Evolutionary conservation across 2,888 invertebrate genomes (phyloP), one percentile per base, ranked within the genome.

Genomic region (Leuctra nigra): DNA sequence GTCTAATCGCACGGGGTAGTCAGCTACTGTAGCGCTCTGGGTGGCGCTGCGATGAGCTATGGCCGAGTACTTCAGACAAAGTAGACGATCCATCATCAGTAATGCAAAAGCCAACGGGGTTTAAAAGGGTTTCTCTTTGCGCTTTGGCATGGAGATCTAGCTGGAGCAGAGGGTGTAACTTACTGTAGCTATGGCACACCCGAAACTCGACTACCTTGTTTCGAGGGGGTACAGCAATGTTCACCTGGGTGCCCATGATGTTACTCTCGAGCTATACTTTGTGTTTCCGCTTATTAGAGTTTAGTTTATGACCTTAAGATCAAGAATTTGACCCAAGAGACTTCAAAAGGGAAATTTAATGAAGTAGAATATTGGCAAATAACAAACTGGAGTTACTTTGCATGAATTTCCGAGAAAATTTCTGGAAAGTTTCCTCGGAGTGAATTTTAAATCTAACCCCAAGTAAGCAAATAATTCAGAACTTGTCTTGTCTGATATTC

Each of bases 31-130:
- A 14, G 14, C 11, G 38, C 11, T 38, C 47, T 23, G 47, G 13
- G 48, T 6, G 48, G 48, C 33, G n/a, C 20, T 13, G 33, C 16
- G 18, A 41, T 41, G 41, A 18, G 23, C 44, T 18, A 44, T 20
- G 11, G 50, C 16, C 33, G 20, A 35, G 35, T 18, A 29, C 50
- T 50, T 35, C 33, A 44, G 44, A 33, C 57, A 44, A 41, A 57
- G 53, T 53, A 53, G 46, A 36, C 57, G 24, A 57, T 57, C 57
- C 57, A 57, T 57, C 57, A 57, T 57, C 53, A 53, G 53, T 46
- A 53, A 57, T 57, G 57, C 57, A 57, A 57, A 57, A 57, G 57
- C 46, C 53, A 44, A 47, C 50, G 56, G 22, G 44, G 46, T 54
- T 54, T 54, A 54, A 54, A 54, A 54, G 39, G 46, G 33, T 41